Evolutionary conservation across 2,797 vertebrate genomes (phyloP), one percentile per base, ranked within the genome.

Genomic region (Xenops minutus): DNA sequence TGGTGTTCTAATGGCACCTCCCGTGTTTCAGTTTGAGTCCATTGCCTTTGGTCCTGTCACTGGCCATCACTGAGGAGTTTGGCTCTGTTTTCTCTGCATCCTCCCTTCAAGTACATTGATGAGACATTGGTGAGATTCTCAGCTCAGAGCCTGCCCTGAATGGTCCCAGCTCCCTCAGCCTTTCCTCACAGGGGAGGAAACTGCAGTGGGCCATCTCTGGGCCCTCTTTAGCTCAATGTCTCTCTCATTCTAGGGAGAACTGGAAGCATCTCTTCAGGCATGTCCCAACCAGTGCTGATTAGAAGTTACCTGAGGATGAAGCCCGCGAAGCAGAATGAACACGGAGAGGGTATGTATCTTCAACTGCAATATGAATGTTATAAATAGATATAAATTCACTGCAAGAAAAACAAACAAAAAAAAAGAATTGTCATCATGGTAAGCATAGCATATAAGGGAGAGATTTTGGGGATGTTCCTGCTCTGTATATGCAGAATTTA

Each of bases 1-100:
- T 4, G 15, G 10, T 29, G 7, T 59, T 54, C 36, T 6, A 2
- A 26, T 0, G 3, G 7, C 16, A 32, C 29, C 21, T 34, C 3
- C 46, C 2, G 0, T 44, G 48, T 61, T 69, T 61, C 39, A 27
- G 19, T 49, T 55, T 67, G 37, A 66, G 43, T 2, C 18, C 3
- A 4, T 7, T 48, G 30, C 27, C 34, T 87, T 67, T 46, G 14
- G 12, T 34, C 41, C 24, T 61, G 55, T 34, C 26, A n/a, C 24
- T 43, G 19, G 20, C 14, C 37, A 84, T 10, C 32, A 27, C 14
- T 30, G 46, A 44, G 46, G n/a, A 59, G 18, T 17, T 71, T 80
- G 19, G 9, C 21, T 56, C 27, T 26, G 32, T 37, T 22, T 49
- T 49, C 48, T 62, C 24, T 39, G 18, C n/a, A 59, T 27, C 8